Percentiles rank a stretch among this genome's conserved stretches.
Conservation (phyloP, 1,140 invertebrate species). For the Aphidius gifuensis region DNA sequence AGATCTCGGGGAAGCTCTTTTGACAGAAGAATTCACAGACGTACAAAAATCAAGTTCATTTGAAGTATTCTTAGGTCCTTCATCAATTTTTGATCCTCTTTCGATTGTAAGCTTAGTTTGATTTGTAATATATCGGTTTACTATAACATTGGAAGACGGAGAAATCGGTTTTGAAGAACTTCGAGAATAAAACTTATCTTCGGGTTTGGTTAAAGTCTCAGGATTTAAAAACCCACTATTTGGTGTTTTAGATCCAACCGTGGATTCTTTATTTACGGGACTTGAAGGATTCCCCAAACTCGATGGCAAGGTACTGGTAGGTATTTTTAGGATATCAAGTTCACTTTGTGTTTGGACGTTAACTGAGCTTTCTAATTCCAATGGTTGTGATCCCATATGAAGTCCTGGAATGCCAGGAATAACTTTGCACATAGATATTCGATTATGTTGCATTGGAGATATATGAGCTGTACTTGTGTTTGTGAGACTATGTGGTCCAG, state of each 20-base stretch:
- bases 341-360: conserved; percentile 30
- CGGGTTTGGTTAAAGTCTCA: conserved; percentile 34
- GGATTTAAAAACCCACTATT: conserved; percentile 30
- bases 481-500: conserved; percentile 67
- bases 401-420: conserved; percentile 41
- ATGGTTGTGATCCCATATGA: conserved; percentile 42
- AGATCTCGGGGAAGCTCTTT: conserved; percentile 35
- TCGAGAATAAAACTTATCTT: conserved; percentile 29
- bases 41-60: conserved; percentile 24
- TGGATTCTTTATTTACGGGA: conserved; percentile 37
- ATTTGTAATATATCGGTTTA: conserved; percentile 32
- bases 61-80: conserved; percentile 29
- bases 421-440: conserved; percentile 39
- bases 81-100: conserved; percentile 27
- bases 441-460: conserved; percentile 35
- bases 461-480: conserved; percentile 49
- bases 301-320: conserved; percentile 19
- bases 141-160: conserved; percentile 26
- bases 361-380: conserved; percentile 45
- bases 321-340: conserved; percentile 27
- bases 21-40: conserved; percentile 30
- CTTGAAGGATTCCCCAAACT: conserved; percentile 36
- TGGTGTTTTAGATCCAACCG: conserved; percentile 31
- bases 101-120: conserved; percentile 27
- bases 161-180: conserved; percentile 20